Evolutionary conservation across 2,113 vertebrate genomes (phyloP), one percentile per base, ranked within the genome.

Genomic region (Grammomys dolichurus): DNA sequence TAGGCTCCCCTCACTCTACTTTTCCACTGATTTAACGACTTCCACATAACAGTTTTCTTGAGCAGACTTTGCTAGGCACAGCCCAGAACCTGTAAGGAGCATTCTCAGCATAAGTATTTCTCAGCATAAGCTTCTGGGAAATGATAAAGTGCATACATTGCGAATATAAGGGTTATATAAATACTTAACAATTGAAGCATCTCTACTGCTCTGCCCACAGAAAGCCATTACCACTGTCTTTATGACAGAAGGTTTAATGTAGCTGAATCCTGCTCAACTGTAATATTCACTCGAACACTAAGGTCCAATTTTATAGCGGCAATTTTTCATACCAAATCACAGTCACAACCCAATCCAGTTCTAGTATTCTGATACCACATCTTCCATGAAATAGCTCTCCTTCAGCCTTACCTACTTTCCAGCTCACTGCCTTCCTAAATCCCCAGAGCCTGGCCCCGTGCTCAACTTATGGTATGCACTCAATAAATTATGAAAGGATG

Each of bases 321-420:
- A 96, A 95, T 98, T 97, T 97, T 98, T 97, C 97, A 97, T 95
- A 65, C 96, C 86, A 97, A 97, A 97, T 98, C 96, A 96, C 54
- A 98, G 94, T 96, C 97, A 96, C 92, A 95, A 89, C 48, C 94
- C 90, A 97, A 93, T 95, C 89, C 86, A 96, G 73, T 93, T 87
- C 96, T 95, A 91, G 46, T 87, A 89, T 94, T 91, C 95, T 87
- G 86, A 93, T 95, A 84, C n/a, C 94, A 88, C 40, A 87, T 96
- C 93, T 97, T 94, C 89, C 91, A 87, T 93, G 91, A 97, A 98
- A 95, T 91, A 92, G 86, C 94, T 95, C 92, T 93, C 96, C 93
- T 95, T 84, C 48, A 72, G 43, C 77, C 82, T 82, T 92, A 33
- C 77, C 91, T 89, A 75, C 86, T 96, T 97, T 96, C 77, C 88